Conservation (phyloP, 2,113 vertebrate species). For the Syrrhaptes paradoxus region DNA sequence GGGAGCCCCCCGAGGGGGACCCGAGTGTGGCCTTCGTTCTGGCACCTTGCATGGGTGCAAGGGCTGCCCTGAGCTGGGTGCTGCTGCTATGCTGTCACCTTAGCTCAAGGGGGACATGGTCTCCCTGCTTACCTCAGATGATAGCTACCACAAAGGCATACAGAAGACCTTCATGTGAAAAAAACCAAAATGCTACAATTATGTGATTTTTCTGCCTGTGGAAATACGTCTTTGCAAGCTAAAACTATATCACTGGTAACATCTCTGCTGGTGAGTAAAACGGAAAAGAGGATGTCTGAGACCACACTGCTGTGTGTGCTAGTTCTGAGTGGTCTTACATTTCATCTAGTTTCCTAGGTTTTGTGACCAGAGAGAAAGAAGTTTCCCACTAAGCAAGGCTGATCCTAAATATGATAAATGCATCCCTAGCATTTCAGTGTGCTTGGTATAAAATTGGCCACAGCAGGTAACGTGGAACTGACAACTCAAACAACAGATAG, state of each 20-base stretch:
- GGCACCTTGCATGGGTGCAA: not conserved
- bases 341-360: not conserved
- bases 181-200: not conserved
- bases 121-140: not conserved
- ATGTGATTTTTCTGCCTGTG: not conserved
- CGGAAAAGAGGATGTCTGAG: not conserved
- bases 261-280: not conserved
- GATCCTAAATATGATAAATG: not conserved
- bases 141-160: not conserved
- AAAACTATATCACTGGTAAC: not conserved
- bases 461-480: not conserved
- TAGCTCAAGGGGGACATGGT: fast-evolving
- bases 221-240: not conserved
- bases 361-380: not conserved
- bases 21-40: not conserved
- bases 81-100: not conserved
- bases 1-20: not conserved
- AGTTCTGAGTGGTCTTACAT: not conserved
- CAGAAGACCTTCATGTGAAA: not conserved
- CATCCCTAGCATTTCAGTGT: not conserved
- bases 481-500: not conserved
- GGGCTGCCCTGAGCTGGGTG: not conserved
- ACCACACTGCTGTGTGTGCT: not conserved
- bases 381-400: not conserved
- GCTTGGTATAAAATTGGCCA: not conserved